Base-by-base conservation (phyloP, 1,140 invertebrate genomes). In the Achatina immaculata region DNA sequence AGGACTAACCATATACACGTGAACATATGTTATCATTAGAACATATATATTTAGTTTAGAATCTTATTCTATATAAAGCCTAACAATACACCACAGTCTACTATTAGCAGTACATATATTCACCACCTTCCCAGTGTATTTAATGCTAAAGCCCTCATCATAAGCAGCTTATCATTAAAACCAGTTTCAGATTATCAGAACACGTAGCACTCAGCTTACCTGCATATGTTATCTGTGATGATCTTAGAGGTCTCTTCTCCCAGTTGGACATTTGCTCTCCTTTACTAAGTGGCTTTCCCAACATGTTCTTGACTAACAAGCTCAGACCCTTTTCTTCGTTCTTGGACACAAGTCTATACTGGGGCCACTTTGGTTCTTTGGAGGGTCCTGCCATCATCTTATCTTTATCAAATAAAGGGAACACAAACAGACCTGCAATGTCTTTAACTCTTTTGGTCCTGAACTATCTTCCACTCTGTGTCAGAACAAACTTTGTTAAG, bases 191-290 rank as follows among this genome's bases (percentile, higher is more conserved):
- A n/a, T n/a, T n/a, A n/a, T n/a, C n/a, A n/a, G n/a, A n/a, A n/a
- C n/a, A n/a, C n/a, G n/a, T n/a, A n/a, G n/a, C n/a, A n/a, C 2
- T n/a, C 68, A 28, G 68, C 36, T 62, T 86, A 94, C 94, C 94
- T 80, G 95, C 96, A 93, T 97, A 97, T 81, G 91, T 88, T 42
- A 96, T 93, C 92, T 97, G 96, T 77, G 93, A 93, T 58, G 93
- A 88, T 78, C 95, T 90, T 38, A 97, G 89, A 36, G 96, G 96
- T 86, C 96, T 92, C 81, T 93, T 92, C 87, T 96, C 95, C 96
- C 96, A 97, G 91, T 97, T 95, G 0, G 95, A 96, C 92, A 96
- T 95, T 85, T 96, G 96, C 90, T 97, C 95, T 7, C 93, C 92
- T 91, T 97, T 97, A 89, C 95, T 93, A 0, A 97, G 88, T 38